A percentile compares a stretch with the other conserved stretches of the same genome.
These are phyloP conservation scores for Neosilurus hyrtlii DNA, from an alignment of 2,797 vertebrate species.

Conservation along the genomic window DNA sequence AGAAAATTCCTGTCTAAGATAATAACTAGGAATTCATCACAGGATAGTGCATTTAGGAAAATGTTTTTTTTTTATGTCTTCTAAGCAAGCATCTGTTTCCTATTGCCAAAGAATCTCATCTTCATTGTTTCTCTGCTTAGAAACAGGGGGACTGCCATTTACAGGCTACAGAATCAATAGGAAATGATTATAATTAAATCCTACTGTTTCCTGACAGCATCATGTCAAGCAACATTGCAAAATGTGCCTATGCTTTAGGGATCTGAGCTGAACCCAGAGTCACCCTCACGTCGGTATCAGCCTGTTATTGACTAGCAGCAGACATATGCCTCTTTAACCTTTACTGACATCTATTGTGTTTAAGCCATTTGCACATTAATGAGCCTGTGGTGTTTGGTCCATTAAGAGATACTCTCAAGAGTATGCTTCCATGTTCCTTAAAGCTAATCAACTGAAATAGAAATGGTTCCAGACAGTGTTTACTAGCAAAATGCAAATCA, in stretches of 20 bases:
- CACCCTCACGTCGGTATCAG: background rate
- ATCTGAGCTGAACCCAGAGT: background rate
- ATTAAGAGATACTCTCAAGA: slow-evolving; percentile 14
- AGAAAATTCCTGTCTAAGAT: background rate
- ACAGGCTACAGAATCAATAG: background rate
- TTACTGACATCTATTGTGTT: background rate
- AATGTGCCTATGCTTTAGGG: background rate
- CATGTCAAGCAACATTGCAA: background rate
- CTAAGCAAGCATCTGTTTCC: slow-evolving; percentile 10
- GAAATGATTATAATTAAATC: background rate
- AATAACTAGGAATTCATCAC: background rate
- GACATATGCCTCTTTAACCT: background rate
- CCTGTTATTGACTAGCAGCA: background rate
- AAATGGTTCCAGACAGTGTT: slow-evolving; percentile 7
- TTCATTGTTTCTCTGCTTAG: background rate
- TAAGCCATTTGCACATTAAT: background rate
- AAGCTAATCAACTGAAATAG: background rate
- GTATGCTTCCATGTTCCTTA: slow-evolving; percentile 1
- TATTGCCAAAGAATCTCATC: background rate
- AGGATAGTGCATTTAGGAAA: background rate
- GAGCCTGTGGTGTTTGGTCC: background rate
- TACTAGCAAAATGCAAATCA: slow-evolving; percentile 7
- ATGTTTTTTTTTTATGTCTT: background rate
- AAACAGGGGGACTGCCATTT: background rate
- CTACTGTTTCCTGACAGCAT: slow-evolving; percentile 1